Percentiles rank a stretch among this genome's conserved stretches.
Conservation (phyloP, 1,140 invertebrate genomes). For the Microplitis demolitor region DNA sequence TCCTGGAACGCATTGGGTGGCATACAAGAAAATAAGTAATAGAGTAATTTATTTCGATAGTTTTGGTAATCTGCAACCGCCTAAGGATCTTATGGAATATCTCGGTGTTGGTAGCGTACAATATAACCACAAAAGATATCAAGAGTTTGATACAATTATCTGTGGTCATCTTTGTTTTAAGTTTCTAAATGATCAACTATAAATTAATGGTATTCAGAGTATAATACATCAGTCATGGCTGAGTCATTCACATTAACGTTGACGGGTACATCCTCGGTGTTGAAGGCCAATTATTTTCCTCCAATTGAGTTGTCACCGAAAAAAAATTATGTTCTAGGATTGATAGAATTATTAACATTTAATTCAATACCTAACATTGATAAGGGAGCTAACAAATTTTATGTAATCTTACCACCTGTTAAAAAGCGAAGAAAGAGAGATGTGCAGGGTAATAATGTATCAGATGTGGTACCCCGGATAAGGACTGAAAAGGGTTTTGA, state of each 20-base stretch:
- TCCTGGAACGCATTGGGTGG: slow-evolving; percentile 41
- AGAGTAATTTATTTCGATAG: slow-evolving; percentile 38
- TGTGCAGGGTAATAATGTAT: slow-evolving; percentile 3
- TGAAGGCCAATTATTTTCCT: slow-evolving; percentile 33
- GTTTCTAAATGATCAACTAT: slow-evolving; percentile 20
- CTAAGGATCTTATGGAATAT: slow-evolving; percentile 30
- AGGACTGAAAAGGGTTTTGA: too few species aligned
- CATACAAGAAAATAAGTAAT: slow-evolving; percentile 37
- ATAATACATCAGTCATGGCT: not conserved
- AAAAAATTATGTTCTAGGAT: slow-evolving; percentile 40
- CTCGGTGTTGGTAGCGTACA: slow-evolving; percentile 19
- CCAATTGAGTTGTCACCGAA: slow-evolving; percentile 23
- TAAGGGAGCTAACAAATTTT: slow-evolving; percentile 44
- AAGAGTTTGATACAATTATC: slow-evolving; percentile 24
- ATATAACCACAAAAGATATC: slow-evolving; percentile 28
- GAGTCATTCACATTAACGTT: slow-evolving; percentile 28
- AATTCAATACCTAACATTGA: slow-evolving; percentile 49
- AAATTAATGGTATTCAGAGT: not conserved
- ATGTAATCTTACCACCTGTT: slow-evolving; percentile 14
- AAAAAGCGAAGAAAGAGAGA: slow-evolving; percentile 36
- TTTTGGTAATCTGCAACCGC: slow-evolving; percentile 38
- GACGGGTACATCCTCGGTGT: slow-evolving; percentile 28
- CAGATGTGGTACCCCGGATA: too few species aligned
- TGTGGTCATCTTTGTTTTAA: slow-evolving; percentile 27
- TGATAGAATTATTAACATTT: slow-evolving; percentile 46